These are phyloP conservation scores for Penaeus vannamei DNA, from an alignment of 1,140 invertebrate species.

Conservation along the genomic window DNA sequence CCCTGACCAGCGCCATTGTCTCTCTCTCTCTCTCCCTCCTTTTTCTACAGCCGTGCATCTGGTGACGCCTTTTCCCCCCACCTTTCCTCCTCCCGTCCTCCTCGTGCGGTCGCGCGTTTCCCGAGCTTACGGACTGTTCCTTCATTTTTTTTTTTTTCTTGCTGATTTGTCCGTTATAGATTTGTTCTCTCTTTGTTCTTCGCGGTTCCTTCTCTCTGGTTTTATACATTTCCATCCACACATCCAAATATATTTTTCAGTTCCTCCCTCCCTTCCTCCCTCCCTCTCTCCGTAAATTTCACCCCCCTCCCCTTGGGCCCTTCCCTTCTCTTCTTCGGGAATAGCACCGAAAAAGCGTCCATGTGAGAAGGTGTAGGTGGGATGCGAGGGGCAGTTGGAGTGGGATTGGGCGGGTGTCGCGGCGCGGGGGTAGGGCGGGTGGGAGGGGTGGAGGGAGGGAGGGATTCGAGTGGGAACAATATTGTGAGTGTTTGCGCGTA, in stretches of 20 bases:
- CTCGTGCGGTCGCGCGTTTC: background rate
- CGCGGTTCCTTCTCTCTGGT: background rate
- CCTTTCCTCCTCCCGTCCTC: background rate
- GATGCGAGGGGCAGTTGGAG: too few relatives aligned
- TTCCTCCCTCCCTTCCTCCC: background rate
- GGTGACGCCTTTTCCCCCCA: background rate
- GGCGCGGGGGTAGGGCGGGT: too few relatives aligned
- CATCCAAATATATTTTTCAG: background rate
- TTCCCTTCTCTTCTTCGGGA: background rate
- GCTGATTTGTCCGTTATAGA: background rate
- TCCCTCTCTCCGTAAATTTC: constrained; percentile 2
- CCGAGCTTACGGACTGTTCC: background rate
- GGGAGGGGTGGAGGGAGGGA: too few relatives aligned
- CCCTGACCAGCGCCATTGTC: background rate
- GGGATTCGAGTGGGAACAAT: too few relatives aligned
- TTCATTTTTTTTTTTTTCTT: background rate
- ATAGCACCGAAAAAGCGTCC: background rate
- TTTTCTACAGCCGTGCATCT: background rate
- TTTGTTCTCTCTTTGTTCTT: background rate
- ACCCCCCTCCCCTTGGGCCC: background rate
- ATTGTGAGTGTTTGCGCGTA: too few relatives aligned
- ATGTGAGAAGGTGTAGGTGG: background rate
- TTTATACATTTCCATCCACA: too few relatives aligned
- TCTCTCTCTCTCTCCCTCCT: constrained; percentile 26
- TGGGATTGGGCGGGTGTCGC: too few relatives aligned